Base-by-base conservation (phyloP, 2,888 invertebrate genomes). In the Melinopterus prodromus region DNA sequence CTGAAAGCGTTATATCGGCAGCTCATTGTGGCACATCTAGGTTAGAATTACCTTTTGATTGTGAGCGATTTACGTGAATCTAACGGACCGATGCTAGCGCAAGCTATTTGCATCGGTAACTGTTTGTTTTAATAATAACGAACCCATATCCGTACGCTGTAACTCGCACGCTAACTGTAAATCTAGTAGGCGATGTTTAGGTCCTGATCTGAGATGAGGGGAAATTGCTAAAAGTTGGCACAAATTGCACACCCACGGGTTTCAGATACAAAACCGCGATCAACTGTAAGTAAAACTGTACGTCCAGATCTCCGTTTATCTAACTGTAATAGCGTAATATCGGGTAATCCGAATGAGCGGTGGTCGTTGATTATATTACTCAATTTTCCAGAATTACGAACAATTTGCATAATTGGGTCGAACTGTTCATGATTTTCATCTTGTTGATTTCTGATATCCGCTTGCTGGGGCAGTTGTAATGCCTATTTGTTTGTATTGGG, bases 41-140 rank as follows among this genome's bases (percentile, higher is more conserved):
- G 80, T 80, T 80, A 75, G 77, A 80, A 80, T 80, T 80, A 77
- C 80, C 69, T 74, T 71, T 72, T 35, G 80, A 80, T 80, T 80
- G 80, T 77, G 75, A 77, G 35, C 80, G 80, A 77, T 77, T 78
- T 71, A 79, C 38, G 77, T 74, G 77, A 79, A 71, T 74, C 77
- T 80, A 80, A 80, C 80, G 80, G 80, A 74, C n/a, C 69, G 53
- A 53, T 12, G 53, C 9, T 53, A 9, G 53, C 26, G 26, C 26
- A 77, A 37, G 36, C 53, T 70, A 80, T 79, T 77, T 79, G 70
- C 79, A 79, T 79, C 77, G 77, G 72, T 80, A 80, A 80, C 80
- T 77, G 80, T 77, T 80, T 80, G 80, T 80, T 80, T 80, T 80
- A 77, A 74, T 77, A 77, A 80, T 74, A 80, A 80, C 72, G 77